A percentile compares a stretch with the other conserved stretches of the same genome.
Conservation (phyloP, 2,888 invertebrate species). For the Cryptus viduatorius region DNA sequence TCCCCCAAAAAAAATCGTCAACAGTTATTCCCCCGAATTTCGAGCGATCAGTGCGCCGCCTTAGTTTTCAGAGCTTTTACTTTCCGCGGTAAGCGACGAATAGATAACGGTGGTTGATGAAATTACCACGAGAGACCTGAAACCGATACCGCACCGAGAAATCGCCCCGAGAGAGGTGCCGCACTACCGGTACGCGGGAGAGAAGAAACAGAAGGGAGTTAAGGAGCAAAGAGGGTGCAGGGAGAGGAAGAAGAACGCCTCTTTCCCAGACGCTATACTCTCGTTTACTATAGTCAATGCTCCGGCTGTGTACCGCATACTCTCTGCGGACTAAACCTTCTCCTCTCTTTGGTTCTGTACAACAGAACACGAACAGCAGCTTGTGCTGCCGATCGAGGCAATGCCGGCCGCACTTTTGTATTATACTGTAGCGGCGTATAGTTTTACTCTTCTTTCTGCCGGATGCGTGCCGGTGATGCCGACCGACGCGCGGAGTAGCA, state of each 20-base stretch:
- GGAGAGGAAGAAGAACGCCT: slow-evolving; percentile 71
- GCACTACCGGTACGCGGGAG: neutral
- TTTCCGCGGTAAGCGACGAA: slow-evolving; percentile 56
- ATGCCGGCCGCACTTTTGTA: neutral
- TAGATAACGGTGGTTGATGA: slow-evolving; percentile 61
- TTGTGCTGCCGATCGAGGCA: neutral
- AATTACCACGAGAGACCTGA: slow-evolving; percentile 11
- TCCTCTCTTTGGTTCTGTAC: neutral
- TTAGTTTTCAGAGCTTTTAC: slow-evolving; percentile 62
- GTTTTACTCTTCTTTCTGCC: slow-evolving; percentile 79
- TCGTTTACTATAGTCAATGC: neutral
- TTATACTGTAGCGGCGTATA: slow-evolving; percentile 36
- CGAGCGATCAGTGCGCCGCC: neutral
- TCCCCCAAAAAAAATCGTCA: too few relatives aligned
- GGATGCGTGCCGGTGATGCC: slow-evolving; percentile 77
- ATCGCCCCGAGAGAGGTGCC: slow-evolving; percentile 14
- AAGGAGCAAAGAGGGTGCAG: slow-evolving; percentile 45
- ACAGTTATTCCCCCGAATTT: too few relatives aligned
- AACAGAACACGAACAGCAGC: neutral
- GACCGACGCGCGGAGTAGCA: slow-evolving; percentile 74
- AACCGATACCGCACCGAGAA: slow-evolving; percentile 43
- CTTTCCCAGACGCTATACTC: slow-evolving; percentile 76
- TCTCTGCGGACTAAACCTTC: neutral
- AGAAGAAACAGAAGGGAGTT: slow-evolving; percentile 23
- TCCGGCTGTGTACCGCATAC: neutral